Evolutionary conservation across 2,113 vertebrate species (phyloP), one percentile per base, ranked within the genome.

Genomic region (Oncorhynchus keta): DNA sequence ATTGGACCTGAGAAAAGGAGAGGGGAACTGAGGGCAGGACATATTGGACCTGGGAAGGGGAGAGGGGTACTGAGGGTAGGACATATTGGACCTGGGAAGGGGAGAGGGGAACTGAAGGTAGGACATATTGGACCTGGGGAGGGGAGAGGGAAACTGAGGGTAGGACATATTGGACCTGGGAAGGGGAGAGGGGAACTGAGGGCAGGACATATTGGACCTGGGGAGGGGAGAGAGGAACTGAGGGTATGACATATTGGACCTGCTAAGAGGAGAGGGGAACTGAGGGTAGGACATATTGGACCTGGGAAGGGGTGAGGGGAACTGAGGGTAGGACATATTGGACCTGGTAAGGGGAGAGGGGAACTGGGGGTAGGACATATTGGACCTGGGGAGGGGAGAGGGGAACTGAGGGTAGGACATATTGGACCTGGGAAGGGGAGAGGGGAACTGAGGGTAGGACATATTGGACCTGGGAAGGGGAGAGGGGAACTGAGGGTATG

Each of bases 141-240:
- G 78, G 74, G 73, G 81, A 71, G 72, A 68, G 22, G 26, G 48
- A 32, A 11, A 14, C 77, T 76, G 74, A 64, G 24, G 77, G 48
- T 66, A 80, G 82, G 30, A 74, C 35, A 39, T 39, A 9, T 39
- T 39, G 85, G 82, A 82, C 77, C 69, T 62, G 79, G 9, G 35
- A n/a, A 14, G 70, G 79, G 72, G 74, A 72, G 55, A 69, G 78
- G 77, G 79, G 79, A 35, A 35, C 35, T 35, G 35, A 35, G 6
- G 6, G 6, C 1, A 7, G 35, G 6, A 7, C 35, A 35, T 7
- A 35, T 35, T 35, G 35, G 6, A 35, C 30, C 30, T 30, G 30
- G 30, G 30, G 4, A 30, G 4, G 30, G 30, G 24, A 30, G 30
- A 30, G 30, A 4, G 30, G 30, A 30, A 30, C 30, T 30, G 30